Evolutionary conservation across 2,113 vertebrate species (phyloP).

Genomic region (Daboia siamensis): DNA sequence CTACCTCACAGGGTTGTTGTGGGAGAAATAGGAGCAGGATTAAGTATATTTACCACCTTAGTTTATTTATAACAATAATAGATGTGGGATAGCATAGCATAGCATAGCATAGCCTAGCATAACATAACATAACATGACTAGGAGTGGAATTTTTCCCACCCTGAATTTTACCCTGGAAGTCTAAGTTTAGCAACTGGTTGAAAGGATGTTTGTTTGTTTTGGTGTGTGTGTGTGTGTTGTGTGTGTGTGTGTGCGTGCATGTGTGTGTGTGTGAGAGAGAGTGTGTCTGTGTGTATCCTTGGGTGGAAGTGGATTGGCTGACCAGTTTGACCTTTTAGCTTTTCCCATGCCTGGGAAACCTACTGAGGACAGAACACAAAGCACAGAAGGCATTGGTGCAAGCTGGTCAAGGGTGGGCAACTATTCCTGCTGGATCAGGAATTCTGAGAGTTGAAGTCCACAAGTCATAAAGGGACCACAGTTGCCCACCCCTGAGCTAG

Average conservation of each 20-base stretch:
- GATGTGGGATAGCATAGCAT: neutral
- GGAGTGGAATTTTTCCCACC: neutral
- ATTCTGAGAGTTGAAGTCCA: neutral
- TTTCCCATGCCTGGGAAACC: neutral
- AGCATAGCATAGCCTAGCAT: no score
- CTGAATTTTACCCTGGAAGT: neutral
- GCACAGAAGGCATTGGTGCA: neutral
- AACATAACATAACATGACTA: no score
- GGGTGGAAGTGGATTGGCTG: neutral
- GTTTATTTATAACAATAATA: neutral
- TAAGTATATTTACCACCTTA: neutral
- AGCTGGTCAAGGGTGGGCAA: neutral
- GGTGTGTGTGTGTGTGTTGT: neutral
- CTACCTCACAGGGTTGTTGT: neutral
- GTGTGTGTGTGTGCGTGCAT: neutral
- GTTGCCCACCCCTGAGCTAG: neutral
- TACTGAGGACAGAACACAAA: neutral
- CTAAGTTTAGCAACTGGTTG: neutral
- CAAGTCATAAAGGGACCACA: neutral
- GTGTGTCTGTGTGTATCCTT: neutral
- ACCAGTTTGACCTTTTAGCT: neutral
- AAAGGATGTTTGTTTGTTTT: neutral
- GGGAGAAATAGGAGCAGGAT: neutral
- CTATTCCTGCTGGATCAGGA: neutral
- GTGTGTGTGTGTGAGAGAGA: neutral